Conservation (phyloP, 2,113 vertebrate genomes). For the Trochalopteron elliotii region DNA sequence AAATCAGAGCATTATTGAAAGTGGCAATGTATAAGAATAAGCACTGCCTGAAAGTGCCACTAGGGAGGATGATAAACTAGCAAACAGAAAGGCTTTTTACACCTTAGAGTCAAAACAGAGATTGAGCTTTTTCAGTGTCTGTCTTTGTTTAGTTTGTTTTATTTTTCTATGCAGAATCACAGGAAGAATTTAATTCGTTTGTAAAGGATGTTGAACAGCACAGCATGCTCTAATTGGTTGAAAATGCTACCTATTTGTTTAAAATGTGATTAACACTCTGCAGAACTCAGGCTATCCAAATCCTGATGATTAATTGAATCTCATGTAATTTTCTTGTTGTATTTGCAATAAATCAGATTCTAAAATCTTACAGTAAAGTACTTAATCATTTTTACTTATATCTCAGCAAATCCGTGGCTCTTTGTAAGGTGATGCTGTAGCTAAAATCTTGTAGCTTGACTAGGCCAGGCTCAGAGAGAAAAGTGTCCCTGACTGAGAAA, state of each 20-base stretch:
- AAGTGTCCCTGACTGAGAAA: background rate
- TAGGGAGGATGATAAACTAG: background rate
- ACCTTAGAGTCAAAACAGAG: background rate
- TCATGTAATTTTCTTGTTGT: background rate
- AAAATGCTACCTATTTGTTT: conserved; percentile 29
- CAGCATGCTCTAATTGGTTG: background rate
- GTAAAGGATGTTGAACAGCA: background rate
- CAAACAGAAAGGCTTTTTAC: background rate
- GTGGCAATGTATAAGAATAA: background rate
- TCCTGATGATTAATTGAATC: conserved; percentile 17
- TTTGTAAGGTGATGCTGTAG: background rate
- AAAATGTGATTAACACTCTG: conserved; percentile 29
- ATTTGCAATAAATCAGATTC: background rate
- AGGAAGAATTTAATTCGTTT: conserved; percentile 22
- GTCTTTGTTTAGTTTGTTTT: background rate
- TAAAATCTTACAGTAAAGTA: background rate
- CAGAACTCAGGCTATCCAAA: background rate
- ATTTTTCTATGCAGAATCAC: background rate
- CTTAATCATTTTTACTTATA: background rate
- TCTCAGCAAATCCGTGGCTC: background rate
- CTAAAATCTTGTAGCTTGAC: background rate
- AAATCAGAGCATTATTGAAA: conserved; percentile 34
- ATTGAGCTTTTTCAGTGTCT: background rate
- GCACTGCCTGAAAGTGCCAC: background rate
- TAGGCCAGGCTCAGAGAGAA: background rate